phyloP scores from a whole-genome alignment of 2,797 vertebrate genomes.

The Tiaroga cobitis region DNA sequence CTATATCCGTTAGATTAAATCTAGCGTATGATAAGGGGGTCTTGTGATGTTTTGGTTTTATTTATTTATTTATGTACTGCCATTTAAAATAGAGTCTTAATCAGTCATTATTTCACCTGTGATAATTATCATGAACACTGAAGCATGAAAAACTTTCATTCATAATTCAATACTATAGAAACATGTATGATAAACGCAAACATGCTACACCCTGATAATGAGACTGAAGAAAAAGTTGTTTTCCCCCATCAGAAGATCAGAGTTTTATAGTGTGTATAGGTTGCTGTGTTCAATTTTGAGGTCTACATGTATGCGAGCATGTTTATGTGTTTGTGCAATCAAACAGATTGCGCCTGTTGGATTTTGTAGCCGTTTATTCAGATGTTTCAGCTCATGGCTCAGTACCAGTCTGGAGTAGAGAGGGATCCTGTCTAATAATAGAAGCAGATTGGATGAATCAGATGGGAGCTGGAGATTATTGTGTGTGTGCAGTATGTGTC shows the following conservation, averaged over 20 bases:
- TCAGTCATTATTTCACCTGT: too few relatives aligned
- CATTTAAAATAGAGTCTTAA: too few relatives aligned
- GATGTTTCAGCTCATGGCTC: background rate
- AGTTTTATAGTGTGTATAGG: background rate
- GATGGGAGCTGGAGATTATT: background rate
- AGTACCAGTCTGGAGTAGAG: background rate
- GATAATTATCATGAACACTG: too few relatives aligned
- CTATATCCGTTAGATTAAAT: too few relatives aligned
- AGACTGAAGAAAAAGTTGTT: too few relatives aligned
- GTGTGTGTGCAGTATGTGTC: background rate
- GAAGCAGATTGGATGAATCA: constrained; percentile 12
- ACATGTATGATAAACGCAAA: too few relatives aligned
- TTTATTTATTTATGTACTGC: too few relatives aligned
- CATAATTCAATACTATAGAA: too few relatives aligned
- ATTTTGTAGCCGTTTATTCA: background rate
- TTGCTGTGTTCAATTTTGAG: background rate
- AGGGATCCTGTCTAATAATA: background rate
- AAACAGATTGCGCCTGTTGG: background rate
- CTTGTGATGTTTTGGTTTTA: too few relatives aligned
- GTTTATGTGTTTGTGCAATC: background rate
- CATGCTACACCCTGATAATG: too few relatives aligned
- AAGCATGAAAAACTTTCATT: too few relatives aligned
- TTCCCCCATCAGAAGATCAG: background rate
- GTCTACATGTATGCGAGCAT: background rate
- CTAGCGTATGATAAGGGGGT: too few relatives aligned